These are phyloP conservation scores for Heterochromis multidens DNA, from an alignment of 2,113 vertebrate genomes.

Conservation along the genomic window DNA sequence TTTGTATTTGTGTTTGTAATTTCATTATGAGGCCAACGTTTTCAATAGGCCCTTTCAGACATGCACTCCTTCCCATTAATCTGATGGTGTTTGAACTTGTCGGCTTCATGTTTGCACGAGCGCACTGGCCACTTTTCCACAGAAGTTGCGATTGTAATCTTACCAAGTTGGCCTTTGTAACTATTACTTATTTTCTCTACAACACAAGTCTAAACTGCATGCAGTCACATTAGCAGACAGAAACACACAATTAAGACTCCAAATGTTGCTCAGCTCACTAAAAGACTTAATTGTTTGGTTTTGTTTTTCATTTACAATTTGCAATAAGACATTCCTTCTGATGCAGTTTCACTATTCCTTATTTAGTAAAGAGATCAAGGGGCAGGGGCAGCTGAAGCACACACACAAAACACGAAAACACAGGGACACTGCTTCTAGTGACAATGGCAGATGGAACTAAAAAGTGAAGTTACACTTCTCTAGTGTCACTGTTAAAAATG, in stretches of 20 bases:
- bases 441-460: neutral
- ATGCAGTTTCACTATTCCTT: neutral
- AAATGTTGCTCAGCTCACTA: neutral
- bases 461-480: neutral
- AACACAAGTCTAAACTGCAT: neutral
- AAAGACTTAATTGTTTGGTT: neutral
- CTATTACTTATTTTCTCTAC: neutral
- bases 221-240: neutral
- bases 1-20: neutral
- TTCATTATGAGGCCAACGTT: neutral
- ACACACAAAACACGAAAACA: neutral
- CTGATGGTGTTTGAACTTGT: neutral
- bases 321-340: neutral
- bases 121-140: neutral
- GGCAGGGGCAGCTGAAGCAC: neutral
- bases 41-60: neutral
- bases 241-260: neutral
- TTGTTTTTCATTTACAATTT: neutral
- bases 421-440: neutral
- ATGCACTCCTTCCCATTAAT: neutral
- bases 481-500: neutral
- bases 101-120: neutral
- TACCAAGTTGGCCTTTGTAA: neutral
- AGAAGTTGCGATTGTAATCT: neutral
- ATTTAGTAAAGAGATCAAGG: neutral